A percentile compares a stretch with the other conserved stretches of the same genome.
phyloP scores from a whole-genome alignment of 2,888 invertebrate species.

The Antheraea assamensis region DNA sequence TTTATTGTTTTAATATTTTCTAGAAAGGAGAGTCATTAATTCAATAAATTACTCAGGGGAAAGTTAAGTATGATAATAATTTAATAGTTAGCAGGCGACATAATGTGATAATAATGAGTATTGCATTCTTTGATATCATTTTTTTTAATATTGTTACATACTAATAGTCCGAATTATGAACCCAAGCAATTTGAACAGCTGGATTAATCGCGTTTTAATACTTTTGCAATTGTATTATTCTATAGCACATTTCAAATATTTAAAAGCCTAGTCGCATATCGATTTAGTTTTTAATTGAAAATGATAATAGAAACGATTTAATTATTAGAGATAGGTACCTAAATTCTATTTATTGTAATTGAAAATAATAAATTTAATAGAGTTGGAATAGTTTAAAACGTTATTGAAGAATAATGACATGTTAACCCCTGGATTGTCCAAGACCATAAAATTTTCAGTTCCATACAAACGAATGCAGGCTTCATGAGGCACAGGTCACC shows the following conservation, averaged over 20 bases:
- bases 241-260: not conserved
- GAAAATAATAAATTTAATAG: no score
- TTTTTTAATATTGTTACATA: not conserved
- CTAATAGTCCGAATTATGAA: not conserved
- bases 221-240: not conserved
- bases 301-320: not conserved
- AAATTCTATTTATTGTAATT: not conserved
- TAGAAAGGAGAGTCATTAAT: conserved; percentile 13
- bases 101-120: conserved; percentile 12
- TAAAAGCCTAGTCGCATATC: not conserved
- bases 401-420: not conserved
- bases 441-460: no score
- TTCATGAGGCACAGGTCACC: no score
- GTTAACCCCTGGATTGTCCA: no score
- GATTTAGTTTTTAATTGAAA: not conserved
- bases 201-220: not conserved
- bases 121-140: not conserved
- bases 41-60: conserved; percentile 5
- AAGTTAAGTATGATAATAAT: conserved; percentile 8
- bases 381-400: no score
- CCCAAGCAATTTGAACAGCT: not conserved
- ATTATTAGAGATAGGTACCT: not conserved
- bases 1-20: conserved; percentile 22
- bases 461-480: no score
- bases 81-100: not conserved